Evolutionary conservation across 2,888 invertebrate genomes (phyloP).

Genomic region (Euplagia quadripunctaria): DNA sequence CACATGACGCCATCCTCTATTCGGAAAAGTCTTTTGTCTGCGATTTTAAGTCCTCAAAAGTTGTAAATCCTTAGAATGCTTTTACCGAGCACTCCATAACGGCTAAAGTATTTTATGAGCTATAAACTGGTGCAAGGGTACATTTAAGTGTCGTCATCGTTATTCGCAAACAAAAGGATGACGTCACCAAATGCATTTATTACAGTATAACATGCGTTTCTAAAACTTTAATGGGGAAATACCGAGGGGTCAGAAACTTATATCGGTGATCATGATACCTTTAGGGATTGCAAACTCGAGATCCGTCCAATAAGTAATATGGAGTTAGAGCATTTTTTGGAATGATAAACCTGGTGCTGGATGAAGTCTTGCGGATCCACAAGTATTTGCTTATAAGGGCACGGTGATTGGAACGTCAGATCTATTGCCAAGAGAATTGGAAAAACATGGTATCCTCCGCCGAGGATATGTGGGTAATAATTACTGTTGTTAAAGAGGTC

Average conservation of each 20-base stretch:
- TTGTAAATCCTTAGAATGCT: slow-evolving; percentile 3
- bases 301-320: too few species aligned
- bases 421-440: too few species aligned
- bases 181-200: slow-evolving; percentile 21
- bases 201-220: slow-evolving; percentile 1
- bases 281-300: too few species aligned
- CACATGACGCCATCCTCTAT: background rate
- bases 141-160: slow-evolving; percentile 9
- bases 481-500: too few species aligned
- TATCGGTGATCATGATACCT: too few species aligned
- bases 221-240: slow-evolving; percentile 1
- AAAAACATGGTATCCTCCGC: too few species aligned
- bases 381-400: too few species aligned
- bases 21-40: background rate
- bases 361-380: too few species aligned
- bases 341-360: background rate
- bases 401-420: too few species aligned
- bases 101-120: background rate
- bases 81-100: background rate
- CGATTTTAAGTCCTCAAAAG: background rate
- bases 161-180: slow-evolving; percentile 22
- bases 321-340: background rate
- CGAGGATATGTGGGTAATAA: too few species aligned
- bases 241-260: background rate
- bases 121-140: slow-evolving; percentile 8